A percentile compares a stretch with the other conserved stretches of the same genome.
Evolutionary conservation across 1,140 invertebrate species (phyloP).

Genomic region (Bradynema listronoti): DNA sequence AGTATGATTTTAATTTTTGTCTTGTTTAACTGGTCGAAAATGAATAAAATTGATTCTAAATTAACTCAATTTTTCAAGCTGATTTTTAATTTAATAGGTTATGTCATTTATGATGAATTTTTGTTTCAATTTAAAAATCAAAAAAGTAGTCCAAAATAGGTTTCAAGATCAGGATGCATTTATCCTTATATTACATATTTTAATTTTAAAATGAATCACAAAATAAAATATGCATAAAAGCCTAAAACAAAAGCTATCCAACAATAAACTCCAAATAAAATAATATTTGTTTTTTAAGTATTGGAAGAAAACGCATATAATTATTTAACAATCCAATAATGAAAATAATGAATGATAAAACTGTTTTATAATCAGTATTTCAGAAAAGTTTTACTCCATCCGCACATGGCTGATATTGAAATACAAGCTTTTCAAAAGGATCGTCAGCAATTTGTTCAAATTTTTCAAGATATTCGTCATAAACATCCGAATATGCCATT

Average conservation of each 20-base stretch:
- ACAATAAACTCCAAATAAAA: not conserved
- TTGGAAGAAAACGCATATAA: not conserved
- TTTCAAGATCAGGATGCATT: too few species aligned
- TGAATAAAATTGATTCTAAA: not conserved
- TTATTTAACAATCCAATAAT: not conserved
- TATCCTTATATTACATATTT: too few species aligned
- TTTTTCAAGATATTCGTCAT: constrained; percentile 76
- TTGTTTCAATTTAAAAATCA: not conserved
- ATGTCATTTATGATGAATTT: not conserved
- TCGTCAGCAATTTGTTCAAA: constrained; percentile 78
- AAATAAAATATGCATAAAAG: not conserved
- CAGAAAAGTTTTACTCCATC: not conserved
- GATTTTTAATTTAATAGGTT: not conserved
- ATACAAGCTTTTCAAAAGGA: constrained; percentile 71
- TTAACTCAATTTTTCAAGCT: not conserved
- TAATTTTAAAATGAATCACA: not conserved
- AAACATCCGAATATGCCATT: constrained; percentile 76
- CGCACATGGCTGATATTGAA: constrained; percentile 61
- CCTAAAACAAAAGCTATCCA: not conserved
- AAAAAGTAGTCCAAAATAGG: not conserved
- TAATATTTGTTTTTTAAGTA: not conserved
- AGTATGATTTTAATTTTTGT: not conserved
- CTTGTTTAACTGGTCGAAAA: not conserved
- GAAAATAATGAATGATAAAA: not conserved
- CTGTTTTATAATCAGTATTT: not conserved